These are phyloP conservation scores for Rhizomys pruinosus DNA, from an alignment of 2,113 vertebrate genomes.

Conservation along the genomic window DNA sequence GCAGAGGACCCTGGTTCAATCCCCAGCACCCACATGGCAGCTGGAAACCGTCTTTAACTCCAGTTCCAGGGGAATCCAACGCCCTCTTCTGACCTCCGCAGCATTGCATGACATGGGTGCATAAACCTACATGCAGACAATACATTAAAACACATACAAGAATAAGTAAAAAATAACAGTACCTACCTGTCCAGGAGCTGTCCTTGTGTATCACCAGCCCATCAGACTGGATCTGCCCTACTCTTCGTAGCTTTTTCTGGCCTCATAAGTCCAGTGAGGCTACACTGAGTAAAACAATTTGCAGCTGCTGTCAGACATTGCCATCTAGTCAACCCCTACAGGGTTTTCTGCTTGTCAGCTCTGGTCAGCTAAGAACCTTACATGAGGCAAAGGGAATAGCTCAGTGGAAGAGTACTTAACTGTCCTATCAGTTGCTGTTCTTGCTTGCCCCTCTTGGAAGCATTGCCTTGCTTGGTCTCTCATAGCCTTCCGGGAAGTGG, in stretches of 20 bases:
- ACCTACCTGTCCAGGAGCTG: neutral
- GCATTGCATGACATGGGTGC: no score
- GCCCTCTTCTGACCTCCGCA: no score
- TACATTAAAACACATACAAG: no score
- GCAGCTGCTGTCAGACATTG: neutral
- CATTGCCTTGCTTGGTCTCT: fast-evolving
- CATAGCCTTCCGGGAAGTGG: neutral
- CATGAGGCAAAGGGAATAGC: neutral
- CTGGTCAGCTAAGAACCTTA: no score
- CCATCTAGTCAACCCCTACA: neutral
- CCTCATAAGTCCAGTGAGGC: neutral
- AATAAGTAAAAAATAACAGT: no score
- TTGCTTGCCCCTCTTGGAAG: neutral
- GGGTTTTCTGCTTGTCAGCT: neutral
- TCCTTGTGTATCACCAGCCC: neutral
- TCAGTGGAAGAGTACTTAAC: neutral
- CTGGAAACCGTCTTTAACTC: no score
- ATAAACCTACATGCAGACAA: no score
- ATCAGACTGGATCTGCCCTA: neutral
- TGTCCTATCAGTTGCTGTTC: neutral
- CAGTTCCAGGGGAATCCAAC: no score
- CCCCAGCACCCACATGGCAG: no score
- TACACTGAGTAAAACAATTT: neutral
- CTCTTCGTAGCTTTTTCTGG: neutral
- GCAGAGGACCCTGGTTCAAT: no score